Evolutionary conservation across 2,113 vertebrate genomes (phyloP).

Genomic region (Protobothrops flavoviridis): DNA sequence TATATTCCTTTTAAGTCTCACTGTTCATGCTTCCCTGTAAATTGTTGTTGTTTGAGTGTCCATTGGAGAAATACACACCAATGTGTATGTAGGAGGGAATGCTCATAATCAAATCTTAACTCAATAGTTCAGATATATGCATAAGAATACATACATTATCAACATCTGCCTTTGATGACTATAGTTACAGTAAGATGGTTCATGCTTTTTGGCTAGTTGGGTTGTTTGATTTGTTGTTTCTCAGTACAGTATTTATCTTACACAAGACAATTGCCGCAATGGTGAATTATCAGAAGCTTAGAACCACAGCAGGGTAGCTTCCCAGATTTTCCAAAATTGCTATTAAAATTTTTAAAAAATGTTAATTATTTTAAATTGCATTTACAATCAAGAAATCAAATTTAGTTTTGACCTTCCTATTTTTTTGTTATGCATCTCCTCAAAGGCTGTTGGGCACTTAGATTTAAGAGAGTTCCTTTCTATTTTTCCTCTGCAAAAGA

Average conservation of each 20-base stretch:
- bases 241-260: not conserved
- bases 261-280: not conserved
- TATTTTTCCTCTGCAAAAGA: not conserved
- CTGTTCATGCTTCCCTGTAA: not conserved
- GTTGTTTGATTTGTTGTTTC: slow-evolving; percentile 17
- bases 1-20: not conserved
- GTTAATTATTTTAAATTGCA: not conserved
- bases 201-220: not conserved
- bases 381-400: not conserved
- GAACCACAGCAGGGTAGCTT: not conserved
- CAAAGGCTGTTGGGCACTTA: not conserved
- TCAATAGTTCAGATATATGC: slow-evolving; percentile 37
- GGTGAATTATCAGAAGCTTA: not conserved
- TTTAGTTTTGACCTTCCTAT: not conserved
- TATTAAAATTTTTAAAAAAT: not conserved
- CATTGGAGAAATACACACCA: not conserved
- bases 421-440: not conserved
- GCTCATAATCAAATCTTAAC: slow-evolving; percentile 33
- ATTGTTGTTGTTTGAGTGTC: not conserved
- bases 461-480: not conserved
- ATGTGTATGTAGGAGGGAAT: not conserved
- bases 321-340: not conserved
- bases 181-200: slow-evolving; percentile 31
- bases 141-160: slow-evolving; percentile 2
- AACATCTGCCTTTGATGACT: not conserved